Conservation (phyloP, 2,888 invertebrate species). For the Falcaria lacertinaria region DNA sequence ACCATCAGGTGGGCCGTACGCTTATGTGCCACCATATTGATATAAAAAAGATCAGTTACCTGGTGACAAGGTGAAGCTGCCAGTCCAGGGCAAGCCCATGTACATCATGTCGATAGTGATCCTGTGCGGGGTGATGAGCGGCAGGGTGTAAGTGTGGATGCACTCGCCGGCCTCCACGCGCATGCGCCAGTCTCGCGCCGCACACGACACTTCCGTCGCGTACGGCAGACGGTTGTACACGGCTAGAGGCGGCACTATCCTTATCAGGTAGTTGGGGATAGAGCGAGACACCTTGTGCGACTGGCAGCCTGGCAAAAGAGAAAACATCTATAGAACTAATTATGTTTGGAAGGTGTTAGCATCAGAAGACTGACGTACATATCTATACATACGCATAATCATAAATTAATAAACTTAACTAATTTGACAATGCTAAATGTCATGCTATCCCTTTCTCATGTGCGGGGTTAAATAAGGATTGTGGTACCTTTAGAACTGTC, state of each 20-base stretch:
- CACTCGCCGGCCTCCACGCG: conserved; percentile 86
- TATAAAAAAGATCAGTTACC: no score
- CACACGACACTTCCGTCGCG: conserved; percentile 44
- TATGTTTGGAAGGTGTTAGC: no score
- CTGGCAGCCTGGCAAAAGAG: conserved; percentile 46
- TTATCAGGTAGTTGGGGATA: conserved; percentile 86
- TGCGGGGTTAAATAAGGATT: no score
- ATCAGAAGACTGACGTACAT: background rate
- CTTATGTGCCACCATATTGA: background rate
- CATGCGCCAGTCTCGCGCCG: conserved; percentile 43
- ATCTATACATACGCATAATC: no score
- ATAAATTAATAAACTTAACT: no score
- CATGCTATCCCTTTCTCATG: no score
- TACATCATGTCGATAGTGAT: conserved; percentile 77
- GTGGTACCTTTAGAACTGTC: no score
- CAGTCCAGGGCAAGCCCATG: conserved; percentile 84
- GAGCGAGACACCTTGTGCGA: conserved; percentile 63
- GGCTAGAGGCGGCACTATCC: conserved; percentile 85
- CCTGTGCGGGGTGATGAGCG: conserved; percentile 79
- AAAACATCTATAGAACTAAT: background rate
- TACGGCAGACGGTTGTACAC: conserved; percentile 89
- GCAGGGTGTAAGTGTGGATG: conserved; percentile 83
- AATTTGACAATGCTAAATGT: no score
- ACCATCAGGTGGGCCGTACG: no score
- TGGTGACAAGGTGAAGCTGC: conserved; percentile 83